Evolutionary conservation across 92 coral and sea anemone species (phyloP).

Genomic region (Epizoanthus illoricatus): DNA sequence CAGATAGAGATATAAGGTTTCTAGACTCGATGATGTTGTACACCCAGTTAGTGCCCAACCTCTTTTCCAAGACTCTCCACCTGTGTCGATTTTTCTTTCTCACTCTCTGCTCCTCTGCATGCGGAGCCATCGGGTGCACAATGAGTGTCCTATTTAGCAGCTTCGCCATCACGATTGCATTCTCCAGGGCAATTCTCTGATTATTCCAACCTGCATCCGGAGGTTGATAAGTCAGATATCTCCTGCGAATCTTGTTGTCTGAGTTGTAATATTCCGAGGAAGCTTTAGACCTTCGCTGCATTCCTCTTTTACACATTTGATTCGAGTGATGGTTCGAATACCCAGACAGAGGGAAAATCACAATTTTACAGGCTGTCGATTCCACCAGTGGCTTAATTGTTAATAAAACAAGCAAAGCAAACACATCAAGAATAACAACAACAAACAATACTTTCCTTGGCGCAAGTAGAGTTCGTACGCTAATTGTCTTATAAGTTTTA

Average conservation of each 20-base stretch:
- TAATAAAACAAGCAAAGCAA: no score
- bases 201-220: slow-evolving; percentile 66
- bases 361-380: no score
- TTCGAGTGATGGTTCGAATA: no score
- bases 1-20: slow-evolving; percentile 59
- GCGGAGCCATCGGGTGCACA: slow-evolving; percentile 53
- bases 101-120: slow-evolving; percentile 35
- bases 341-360: no score
- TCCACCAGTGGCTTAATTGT: no score
- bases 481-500: no score
- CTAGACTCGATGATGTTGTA: slow-evolving; percentile 53
- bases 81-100: slow-evolving; percentile 32
- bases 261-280: no score
- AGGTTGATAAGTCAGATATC: slow-evolving; percentile 56
- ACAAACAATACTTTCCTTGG: no score
- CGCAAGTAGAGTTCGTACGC: no score
- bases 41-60: slow-evolving; percentile 59
- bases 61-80: slow-evolving; percentile 45
- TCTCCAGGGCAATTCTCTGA: slow-evolving; percentile 56
- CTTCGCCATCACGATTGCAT: slow-evolving; percentile 50
- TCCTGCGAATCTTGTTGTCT: background rate
- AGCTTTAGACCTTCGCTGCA: no score
- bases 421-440: no score
- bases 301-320: no score
- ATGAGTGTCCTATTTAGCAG: slow-evolving; percentile 53